A percentile compares a stretch with the other conserved stretches of the same genome.
These are phyloP conservation scores for Actinia equina DNA, from an alignment of 64 coral and sea anemone genomes.

Conservation along the genomic window DNA sequence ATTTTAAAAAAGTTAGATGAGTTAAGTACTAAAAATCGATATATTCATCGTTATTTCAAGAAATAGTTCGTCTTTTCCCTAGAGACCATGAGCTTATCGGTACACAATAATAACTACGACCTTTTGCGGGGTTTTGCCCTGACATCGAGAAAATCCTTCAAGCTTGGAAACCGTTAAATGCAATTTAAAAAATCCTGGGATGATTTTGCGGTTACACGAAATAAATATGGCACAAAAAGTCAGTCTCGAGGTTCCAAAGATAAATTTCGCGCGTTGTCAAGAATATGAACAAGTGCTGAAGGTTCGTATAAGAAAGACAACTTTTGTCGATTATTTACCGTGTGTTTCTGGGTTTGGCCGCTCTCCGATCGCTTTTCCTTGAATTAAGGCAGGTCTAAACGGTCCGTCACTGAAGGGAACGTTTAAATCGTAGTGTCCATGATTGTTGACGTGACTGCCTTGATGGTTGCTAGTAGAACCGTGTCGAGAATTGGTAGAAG, in stretches of 20 bases:
- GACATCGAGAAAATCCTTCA: neutral
- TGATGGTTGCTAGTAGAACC: slow-evolving; percentile 41
- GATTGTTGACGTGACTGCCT: slow-evolving; percentile 40
- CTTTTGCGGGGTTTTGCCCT: neutral
- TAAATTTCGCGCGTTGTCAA: slow-evolving; percentile 27
- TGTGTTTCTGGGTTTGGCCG: slow-evolving; percentile 1
- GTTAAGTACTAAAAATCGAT: slow-evolving; percentile 1
- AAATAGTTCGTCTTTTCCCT: neutral
- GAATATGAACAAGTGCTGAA: neutral
- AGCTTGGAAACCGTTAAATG: neutral
- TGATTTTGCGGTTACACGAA: neutral
- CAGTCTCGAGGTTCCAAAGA: neutral
- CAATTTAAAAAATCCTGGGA: neutral
- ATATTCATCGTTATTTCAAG: neutral
- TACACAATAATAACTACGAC: neutral
- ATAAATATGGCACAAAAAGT: neutral
- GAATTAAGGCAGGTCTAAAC: slow-evolving; percentile 50
- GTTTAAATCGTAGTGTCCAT: slow-evolving; percentile 58
- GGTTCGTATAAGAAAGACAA: neutral
- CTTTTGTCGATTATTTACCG: neutral
- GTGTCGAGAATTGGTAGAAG: slow-evolving; percentile 18
- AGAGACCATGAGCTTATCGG: neutral
- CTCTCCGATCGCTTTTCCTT: slow-evolving; percentile 57
- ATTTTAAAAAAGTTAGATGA: neutral
- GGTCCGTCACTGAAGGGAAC: slow-evolving; percentile 55